Evolutionary conservation across 2,888 invertebrate species (phyloP).

Genomic region (Schizaphis graminum): DNA sequence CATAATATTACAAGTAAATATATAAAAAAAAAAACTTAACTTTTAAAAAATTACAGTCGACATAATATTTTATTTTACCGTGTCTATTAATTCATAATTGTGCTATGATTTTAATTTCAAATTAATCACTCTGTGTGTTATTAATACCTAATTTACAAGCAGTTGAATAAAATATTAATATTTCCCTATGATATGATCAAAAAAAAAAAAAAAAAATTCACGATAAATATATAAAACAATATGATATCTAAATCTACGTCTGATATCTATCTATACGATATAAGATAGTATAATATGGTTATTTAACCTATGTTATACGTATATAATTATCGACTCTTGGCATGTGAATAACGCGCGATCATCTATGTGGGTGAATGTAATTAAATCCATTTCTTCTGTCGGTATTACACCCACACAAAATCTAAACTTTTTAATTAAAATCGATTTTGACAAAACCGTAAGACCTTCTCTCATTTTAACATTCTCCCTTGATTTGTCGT

Average conservation of each 20-base stretch:
- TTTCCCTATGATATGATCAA: background rate
- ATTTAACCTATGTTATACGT: too few relatives aligned
- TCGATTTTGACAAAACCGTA: slow-evolving; percentile 33
- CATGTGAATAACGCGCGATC: background rate
- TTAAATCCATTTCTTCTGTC: slow-evolving; percentile 37
- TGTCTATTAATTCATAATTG: background rate
- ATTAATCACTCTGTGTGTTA: background rate
- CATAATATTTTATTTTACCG: background rate
- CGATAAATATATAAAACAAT: background rate
- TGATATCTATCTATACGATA: background rate
- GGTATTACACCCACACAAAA: background rate
- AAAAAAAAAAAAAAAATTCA: background rate
- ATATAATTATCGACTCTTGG: background rate
- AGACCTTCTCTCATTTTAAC: slow-evolving; percentile 4
- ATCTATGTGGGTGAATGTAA: background rate
- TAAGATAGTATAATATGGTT: background rate
- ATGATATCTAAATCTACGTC: background rate
- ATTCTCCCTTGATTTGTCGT: slow-evolving; percentile 45
- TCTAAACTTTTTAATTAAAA: slow-evolving; percentile 59
- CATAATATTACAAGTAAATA: background rate
- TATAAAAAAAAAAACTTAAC: background rate
- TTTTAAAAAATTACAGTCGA: background rate
- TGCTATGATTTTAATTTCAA: background rate
- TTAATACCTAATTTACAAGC: background rate
- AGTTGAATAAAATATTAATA: background rate